These are phyloP conservation scores for Gastrophryne carolinensis DNA, from an alignment of 2,797 vertebrate genomes.

Conservation along the genomic window DNA sequence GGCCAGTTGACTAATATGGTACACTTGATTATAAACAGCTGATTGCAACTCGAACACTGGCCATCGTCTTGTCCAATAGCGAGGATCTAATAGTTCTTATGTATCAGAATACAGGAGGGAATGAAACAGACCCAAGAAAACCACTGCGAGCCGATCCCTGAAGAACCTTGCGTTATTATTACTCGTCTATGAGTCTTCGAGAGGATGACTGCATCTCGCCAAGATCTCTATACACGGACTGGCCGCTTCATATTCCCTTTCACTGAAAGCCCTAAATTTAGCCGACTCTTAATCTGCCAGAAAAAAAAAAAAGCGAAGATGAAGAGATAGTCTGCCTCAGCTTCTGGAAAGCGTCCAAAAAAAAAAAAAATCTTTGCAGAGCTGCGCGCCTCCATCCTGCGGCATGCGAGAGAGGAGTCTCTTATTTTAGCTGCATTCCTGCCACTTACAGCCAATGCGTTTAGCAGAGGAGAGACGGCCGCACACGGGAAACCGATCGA, in stretches of 20 bases:
- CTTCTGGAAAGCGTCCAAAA: conserved; percentile 15
- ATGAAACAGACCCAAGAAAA: no score
- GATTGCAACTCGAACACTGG: no score
- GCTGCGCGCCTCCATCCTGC: not conserved
- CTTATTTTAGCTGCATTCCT: conserved; percentile 33
- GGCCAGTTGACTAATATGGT: no score
- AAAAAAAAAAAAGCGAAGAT: not conserved
- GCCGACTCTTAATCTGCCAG: not conserved
- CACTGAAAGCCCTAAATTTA: conserved; percentile 31
- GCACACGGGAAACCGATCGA: no score
- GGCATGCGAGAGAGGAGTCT: conserved; percentile 38
- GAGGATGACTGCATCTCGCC: not conserved
- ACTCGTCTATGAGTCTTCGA: no score
- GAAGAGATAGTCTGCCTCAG: conserved; percentile 23
- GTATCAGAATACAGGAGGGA: no score
- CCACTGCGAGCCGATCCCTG: no score
- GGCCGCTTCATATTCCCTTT: not conserved
- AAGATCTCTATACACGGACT: not conserved
- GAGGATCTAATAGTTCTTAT: no score
- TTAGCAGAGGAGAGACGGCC: conserved; percentile 2
- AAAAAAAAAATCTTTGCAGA: not conserved
- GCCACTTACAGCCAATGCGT: conserved; percentile 7
- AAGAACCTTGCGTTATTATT: no score
- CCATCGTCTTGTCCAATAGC: no score
- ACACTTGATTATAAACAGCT: no score